Evolutionary conservation across 2,113 vertebrate species (phyloP).

Genomic region (Rhynchomys soricoides): DNA sequence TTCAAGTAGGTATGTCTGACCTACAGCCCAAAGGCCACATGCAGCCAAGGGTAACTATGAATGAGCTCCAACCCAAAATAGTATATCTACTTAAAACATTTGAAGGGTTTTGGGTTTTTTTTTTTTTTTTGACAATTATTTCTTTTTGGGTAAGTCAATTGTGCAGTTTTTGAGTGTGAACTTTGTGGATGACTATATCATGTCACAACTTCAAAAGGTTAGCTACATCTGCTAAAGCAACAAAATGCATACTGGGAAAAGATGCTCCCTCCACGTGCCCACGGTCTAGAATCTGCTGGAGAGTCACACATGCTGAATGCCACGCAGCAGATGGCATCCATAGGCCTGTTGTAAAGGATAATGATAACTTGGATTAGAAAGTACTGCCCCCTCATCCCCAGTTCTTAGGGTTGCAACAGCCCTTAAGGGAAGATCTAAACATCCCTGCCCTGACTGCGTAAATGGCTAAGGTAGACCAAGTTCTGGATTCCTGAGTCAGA

Average conservation of each 20-base stretch:
- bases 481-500: slow-evolving; percentile 88
- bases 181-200: neutral
- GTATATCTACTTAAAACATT: neutral
- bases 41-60: neutral
- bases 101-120: neutral
- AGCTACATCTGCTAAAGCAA: neutral
- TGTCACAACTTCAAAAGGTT: neutral
- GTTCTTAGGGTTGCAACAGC: slow-evolving; percentile 87
- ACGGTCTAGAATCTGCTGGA: neutral
- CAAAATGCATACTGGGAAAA: neutral
- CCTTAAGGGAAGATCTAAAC: slow-evolving; percentile 88
- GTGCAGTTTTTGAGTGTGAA: neutral
- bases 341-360: slow-evolving; percentile 65
- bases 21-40: neutral
- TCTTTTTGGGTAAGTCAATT: neutral
- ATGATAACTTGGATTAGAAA: slow-evolving; percentile 74
- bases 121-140: neutral
- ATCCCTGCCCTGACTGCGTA: slow-evolving; percentile 84
- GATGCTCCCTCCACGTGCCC: neutral
- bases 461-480: slow-evolving; percentile 83
- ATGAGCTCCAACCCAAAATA: neutral
- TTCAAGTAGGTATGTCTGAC: neutral
- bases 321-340: slow-evolving; percentile 53
- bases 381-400: slow-evolving; percentile 60
- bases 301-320: slow-evolving; percentile 34